These are phyloP conservation scores for Fragum sueziense DNA, from an alignment of 2,888 invertebrate species.

Conservation along the genomic window DNA sequence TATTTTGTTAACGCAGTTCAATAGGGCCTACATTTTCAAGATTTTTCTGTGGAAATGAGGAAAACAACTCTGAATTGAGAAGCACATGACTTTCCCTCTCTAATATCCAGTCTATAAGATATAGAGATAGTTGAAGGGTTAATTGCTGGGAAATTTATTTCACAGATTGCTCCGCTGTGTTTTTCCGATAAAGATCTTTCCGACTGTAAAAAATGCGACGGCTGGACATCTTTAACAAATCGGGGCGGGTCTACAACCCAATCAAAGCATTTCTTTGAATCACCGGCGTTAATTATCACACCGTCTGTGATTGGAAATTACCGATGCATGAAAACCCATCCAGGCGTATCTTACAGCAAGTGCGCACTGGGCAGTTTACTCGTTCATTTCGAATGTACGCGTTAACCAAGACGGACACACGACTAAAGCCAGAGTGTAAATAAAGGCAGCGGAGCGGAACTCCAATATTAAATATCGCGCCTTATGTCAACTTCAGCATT, in stretches of 20 bases:
- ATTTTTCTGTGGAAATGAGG: too few species aligned
- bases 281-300: conserved; percentile 8
- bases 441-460: conserved; percentile 1
- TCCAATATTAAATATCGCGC: conserved; percentile 12
- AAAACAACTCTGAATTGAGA: too few species aligned
- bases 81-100: too few species aligned
- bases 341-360: background rate
- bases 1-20: too few species aligned
- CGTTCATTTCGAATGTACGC: background rate
- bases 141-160: background rate
- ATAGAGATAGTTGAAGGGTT: background rate
- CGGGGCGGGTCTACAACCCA: background rate
- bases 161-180: background rate
- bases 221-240: conserved; percentile 14
- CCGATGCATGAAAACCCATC: conserved; percentile 6
- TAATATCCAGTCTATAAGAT: background rate
- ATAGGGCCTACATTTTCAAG: too few species aligned
- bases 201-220: too few species aligned
- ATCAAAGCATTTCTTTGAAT: conserved; percentile 12
- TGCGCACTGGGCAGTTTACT: background rate
- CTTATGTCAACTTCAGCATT: conserved; percentile 12
- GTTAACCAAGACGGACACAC: conserved; percentile 6
- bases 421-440: background rate
- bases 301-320: conserved; percentile 6
- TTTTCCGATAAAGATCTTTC: conserved; percentile 14